Base-by-base conservation (phyloP, 2,888 invertebrate genomes). In the Anaspis maculata region DNA sequence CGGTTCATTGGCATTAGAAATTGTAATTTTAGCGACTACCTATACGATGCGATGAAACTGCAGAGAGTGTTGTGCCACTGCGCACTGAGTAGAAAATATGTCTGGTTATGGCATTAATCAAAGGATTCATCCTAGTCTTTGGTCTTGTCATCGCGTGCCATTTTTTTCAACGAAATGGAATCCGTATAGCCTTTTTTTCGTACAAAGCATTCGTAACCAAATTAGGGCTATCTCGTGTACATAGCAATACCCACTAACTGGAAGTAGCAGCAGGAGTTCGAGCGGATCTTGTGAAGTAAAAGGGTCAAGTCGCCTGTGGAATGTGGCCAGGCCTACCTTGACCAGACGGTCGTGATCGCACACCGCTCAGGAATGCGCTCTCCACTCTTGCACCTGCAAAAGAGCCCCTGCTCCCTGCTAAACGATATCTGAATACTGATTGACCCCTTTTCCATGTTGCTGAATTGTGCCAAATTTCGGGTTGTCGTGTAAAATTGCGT, bases 301-400 rank as follows among this genome's bases (percentile, higher is more conserved):
- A 59, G 59, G 61, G 61, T 61, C 61, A 61, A 59, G 55, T 59
- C 49, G 56, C 51, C 50, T 53, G 53, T 55, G 61, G 62, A 63
- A 61, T 63, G 60, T 61, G 57, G 55, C 59, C 57, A 57, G 59
- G 56, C 56, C 59, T 58, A 57, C 61, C 61, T 61, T 61, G 61
- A 61, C 61, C 60, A 61, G 60, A 61, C 60, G 58, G 54, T 59
- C 58, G 59, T 59, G 59, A 57, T 59, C 60, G 56, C 56, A 55
- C 59, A 60, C 57, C 51, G 60, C 50, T 56, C 56, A 59, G 59
- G 60, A 61, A 60, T 62, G 58, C 57, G 56, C 56, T 56, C 53
- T 58, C 55, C 52, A 48, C 50, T 56, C 52, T 52, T 48, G 49
- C 52, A 54, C 52, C 52, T 54, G 54, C 52, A 53, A 45, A 41